A percentile compares a stretch with the other conserved stretches of the same genome.
phyloP scores from a whole-genome alignment of 1,140 invertebrate species.

The Listronotus oregonensis region DNA sequence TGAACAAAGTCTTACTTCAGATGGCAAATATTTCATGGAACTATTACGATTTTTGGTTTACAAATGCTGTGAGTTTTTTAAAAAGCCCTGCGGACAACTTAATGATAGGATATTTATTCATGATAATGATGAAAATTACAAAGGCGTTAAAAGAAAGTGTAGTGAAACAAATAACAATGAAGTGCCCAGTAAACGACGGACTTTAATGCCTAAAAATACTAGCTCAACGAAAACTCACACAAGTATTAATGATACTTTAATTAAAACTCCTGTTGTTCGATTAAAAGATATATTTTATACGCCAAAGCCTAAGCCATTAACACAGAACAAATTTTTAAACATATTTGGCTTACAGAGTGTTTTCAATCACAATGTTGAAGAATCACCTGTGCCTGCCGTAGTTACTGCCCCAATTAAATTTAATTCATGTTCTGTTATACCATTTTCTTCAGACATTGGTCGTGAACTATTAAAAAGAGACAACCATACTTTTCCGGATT shows the following conservation, averaged over 20 bases:
- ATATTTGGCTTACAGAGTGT: constrained; percentile 21
- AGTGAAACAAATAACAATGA: not conserved
- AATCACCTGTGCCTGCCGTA: not conserved
- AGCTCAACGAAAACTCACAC: not conserved
- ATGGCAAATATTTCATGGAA: constrained; percentile 24
- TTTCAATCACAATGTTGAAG: constrained; percentile 9
- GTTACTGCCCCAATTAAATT: constrained; percentile 18
- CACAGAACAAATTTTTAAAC: constrained; percentile 36
- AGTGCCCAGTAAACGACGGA: not conserved
- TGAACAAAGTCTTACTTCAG: constrained; percentile 16
- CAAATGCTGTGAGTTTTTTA: constrained; percentile 41
- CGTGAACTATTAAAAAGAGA: constrained; percentile 34
- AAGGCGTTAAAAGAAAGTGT: constrained; percentile 4
- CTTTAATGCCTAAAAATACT: not conserved
- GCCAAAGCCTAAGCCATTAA: constrained; percentile 19
- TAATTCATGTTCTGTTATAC: constrained; percentile 30
- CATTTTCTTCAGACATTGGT: constrained; percentile 45
- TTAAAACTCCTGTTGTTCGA: constrained; percentile 10
- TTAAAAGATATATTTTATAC: constrained; percentile 26
- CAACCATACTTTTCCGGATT: constrained; percentile 36
- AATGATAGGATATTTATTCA: constrained; percentile 1
- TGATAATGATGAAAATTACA: constrained; percentile 24
- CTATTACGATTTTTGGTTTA: constrained; percentile 25
- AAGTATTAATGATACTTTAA: not conserved
- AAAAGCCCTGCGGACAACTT: constrained; percentile 21